Percentiles rank a stretch among this genome's conserved stretches.
These are phyloP conservation scores for Hippopotamus amphibius DNA, from an alignment of 2,113 vertebrate genomes.

Conservation along the genomic window DNA sequence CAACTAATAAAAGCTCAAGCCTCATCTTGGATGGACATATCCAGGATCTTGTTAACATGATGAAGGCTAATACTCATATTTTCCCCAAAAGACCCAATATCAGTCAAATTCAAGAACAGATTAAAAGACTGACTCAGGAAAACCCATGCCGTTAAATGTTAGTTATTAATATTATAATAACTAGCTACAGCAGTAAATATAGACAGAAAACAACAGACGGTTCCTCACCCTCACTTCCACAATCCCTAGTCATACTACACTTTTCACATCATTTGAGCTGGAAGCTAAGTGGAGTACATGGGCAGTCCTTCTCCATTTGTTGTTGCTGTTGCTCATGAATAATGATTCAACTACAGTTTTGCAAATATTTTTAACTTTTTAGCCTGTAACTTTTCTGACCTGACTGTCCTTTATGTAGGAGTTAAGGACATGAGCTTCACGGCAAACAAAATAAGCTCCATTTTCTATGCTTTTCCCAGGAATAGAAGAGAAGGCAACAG, in stretches of 20 bases:
- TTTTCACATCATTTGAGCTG: neutral
- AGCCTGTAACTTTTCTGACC: neutral
- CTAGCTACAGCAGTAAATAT: neutral
- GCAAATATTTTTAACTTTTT: neutral
- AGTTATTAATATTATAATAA: constrained; percentile 26
- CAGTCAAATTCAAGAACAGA: constrained; percentile 17
- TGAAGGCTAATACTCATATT: neutral
- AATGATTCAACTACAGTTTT: constrained; percentile 10
- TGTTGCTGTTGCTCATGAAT: neutral
- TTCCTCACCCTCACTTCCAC: constrained; percentile 50
- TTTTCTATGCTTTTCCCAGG: neutral
- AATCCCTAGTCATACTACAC: neutral
- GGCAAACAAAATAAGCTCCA: neutral
- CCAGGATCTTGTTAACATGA: neutral
- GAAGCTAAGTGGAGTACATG: neutral
- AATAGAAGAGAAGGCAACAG: neutral
- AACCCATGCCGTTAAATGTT: neutral
- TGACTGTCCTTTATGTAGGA: neutral
- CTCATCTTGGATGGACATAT: neutral
- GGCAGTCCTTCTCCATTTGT: neutral
- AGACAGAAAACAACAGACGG: neutral
- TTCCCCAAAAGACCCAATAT: neutral
- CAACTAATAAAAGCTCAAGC: constrained; percentile 20
- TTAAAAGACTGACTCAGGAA: neutral
- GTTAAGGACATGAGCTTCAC: neutral